These are phyloP conservation scores for Etheostoma cragini DNA, from an alignment of 2,113 vertebrate species.

Conservation along the genomic window DNA sequence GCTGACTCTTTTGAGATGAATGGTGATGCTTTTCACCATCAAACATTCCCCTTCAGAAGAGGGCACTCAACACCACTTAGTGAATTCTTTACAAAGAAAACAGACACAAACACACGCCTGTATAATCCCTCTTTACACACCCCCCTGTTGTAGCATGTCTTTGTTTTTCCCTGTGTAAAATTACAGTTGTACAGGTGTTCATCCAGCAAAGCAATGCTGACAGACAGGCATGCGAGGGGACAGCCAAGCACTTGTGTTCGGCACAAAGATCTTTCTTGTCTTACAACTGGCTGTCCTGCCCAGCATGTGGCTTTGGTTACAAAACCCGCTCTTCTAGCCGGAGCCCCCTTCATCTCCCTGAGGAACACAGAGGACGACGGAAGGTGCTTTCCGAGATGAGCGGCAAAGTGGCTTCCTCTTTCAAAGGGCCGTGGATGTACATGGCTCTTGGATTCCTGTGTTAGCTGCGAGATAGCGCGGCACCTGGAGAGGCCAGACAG, in stretches of 20 bases:
- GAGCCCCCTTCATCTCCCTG: slow-evolving; percentile 70
- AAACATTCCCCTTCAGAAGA: slow-evolving; percentile 46
- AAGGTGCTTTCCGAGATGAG: slow-evolving; percentile 74
- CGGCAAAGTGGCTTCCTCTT: slow-evolving; percentile 73
- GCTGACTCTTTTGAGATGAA: slow-evolving; percentile 19
- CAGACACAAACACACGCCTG: slow-evolving; percentile 47
- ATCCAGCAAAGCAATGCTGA: slow-evolving; percentile 66
- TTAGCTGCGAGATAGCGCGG: slow-evolving; percentile 74
- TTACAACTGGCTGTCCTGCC: slow-evolving; percentile 77
- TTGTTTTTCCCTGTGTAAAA: slow-evolving; percentile 76
- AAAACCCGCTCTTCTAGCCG: slow-evolving; percentile 70
- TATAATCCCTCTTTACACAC: slow-evolving; percentile 53
- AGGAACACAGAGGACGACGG: slow-evolving; percentile 73
- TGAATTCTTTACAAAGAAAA: slow-evolving; percentile 49
- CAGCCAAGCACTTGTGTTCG: slow-evolving; percentile 84
- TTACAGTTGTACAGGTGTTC: slow-evolving; percentile 82
- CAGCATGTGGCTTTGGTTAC: slow-evolving; percentile 82
- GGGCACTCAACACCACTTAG: slow-evolving; percentile 51
- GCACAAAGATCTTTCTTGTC: slow-evolving; percentile 86
- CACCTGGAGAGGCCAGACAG: slow-evolving; percentile 76
- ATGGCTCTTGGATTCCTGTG: slow-evolving; percentile 71
- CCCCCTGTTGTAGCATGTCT: slow-evolving; percentile 19
- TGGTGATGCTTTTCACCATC: slow-evolving; percentile 30
- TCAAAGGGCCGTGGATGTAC: slow-evolving; percentile 74
- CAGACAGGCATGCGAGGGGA: slow-evolving; percentile 80